Percentiles rank a stretch among this genome's conserved stretches.
Conservation (phyloP, 2,888 invertebrate species). For the Metalampra italica region DNA sequence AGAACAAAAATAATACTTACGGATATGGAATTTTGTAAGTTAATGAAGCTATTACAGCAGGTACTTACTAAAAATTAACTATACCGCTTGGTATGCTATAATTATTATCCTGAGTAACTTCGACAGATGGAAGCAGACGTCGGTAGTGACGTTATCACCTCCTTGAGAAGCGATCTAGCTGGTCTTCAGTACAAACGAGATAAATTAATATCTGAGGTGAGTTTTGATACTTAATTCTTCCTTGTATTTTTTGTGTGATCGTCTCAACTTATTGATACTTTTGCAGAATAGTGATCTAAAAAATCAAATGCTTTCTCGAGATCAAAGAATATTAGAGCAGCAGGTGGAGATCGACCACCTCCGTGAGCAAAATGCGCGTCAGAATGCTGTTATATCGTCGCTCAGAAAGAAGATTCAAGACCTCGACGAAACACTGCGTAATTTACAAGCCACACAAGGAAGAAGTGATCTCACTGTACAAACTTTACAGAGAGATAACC, state of each 20-base stretch:
- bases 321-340: conserved; percentile 85
- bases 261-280: neutral
- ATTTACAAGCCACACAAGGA: conserved; percentile 79
- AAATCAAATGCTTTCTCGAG: conserved; percentile 83
- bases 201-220: conserved; percentile 86
- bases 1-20: conserved; percentile 12
- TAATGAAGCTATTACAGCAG: conserved; percentile 10
- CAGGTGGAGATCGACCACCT: conserved; percentile 89
- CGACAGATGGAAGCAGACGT: conserved; percentile 78
- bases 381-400: conserved; percentile 88
- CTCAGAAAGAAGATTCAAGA: conserved; percentile 88
- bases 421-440: conserved; percentile 87
- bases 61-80: conserved; percentile 1
- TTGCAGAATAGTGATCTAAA: conserved; percentile 84
- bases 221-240: conserved; percentile 9
- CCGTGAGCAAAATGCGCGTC: conserved; percentile 89
- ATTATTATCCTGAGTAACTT: conserved; percentile 6
- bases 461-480: conserved; percentile 85
- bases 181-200: conserved; percentile 91
- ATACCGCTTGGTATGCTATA: neutral
- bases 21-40: conserved; percentile 49
- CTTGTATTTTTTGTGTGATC: neutral
- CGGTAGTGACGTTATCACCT: conserved; percentile 84
- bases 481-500: conserved; percentile 85
- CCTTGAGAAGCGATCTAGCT: conserved; percentile 89